Evolutionary conservation across 2,888 invertebrate species (phyloP), one percentile per base, ranked within the genome.

Genomic region (Dasysyrphus albostriatus): DNA sequence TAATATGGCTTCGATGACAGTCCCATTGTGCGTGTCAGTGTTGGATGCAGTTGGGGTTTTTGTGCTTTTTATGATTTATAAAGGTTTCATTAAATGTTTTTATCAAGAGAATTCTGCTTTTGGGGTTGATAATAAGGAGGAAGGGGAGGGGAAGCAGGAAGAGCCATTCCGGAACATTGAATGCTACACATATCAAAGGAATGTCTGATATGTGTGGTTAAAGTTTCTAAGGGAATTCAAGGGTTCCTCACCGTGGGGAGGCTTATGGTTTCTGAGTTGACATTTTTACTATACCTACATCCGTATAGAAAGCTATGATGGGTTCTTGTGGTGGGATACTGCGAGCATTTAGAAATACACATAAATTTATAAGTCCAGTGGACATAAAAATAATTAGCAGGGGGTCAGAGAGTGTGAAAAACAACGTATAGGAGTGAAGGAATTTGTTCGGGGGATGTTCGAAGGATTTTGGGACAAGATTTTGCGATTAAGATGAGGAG

Each of bases 51-150:
- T 77, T 76, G 74, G 47, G 74, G 73, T 77, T 77, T 54, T 78
- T 63, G 77, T 65, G 74, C 69, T 74, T 81, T 84, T 82, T 85
- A 85, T 85, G 85, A 85, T 85, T 85, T 85, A 85, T 85, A 74
- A 65, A 49, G 63, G 77, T 85, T 85, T 85, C 74, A 85, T 85
- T 85, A 85, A 85, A 85, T 85, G 85, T 85, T 85, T 85, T 82
- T 74, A 76, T 84, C 84, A 67, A 44, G 10, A 74, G 69, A 29
- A 42, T 51, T 49, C 58, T 74, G 24, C 5, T 14, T 29, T n/a
- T 5, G 63, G 29, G 63, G 32, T n/a, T 12, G 2, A 19, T 24
- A 10, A 2, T n/a, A n/a, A n/a, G n/a, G 49, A 16, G 49, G 39
- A 29, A 5, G 51, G 10, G 51, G 44, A 29, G 16, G 51, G 49